Evolutionary conservation across 2,888 invertebrate species (phyloP), one percentile per base, ranked within the genome.

Genomic region (Penaeus monodon): DNA sequence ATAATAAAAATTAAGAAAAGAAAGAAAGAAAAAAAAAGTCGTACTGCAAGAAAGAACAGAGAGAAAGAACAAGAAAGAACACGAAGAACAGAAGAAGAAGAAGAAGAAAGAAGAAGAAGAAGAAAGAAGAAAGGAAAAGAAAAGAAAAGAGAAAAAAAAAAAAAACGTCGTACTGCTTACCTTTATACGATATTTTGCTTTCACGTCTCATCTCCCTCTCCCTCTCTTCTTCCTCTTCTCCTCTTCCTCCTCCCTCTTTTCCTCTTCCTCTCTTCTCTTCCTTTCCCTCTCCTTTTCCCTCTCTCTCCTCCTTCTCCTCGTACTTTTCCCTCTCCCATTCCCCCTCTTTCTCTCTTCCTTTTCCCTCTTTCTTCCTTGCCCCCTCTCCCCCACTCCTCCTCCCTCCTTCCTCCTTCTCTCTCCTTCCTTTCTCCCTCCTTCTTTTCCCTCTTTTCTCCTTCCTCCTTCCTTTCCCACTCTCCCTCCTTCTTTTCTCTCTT

Each of bases 81-180:
- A 33, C 27, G 57, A 38, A 64, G 64, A 38, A 33, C 1, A 64
- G 10, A 65, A 24, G 27, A 64, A 38, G 33, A 38, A 33, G 33
- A 22, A 38, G 38, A 33, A 65, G 24, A 24, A 65, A 38, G 24
- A 33, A n/a, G 38, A 33, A 64, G 33, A 64, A 24, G 33, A 66
- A 65, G 65, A 65, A 38, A 33, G 33, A 38, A 80, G 80, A 66
- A 38, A 66, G 80, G 65, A 38, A 38, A 64, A 64, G 79, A 79
- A 57, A 49, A 77, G 27, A 0, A 49, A 49, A 44, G 44, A 76
- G 29, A 78, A 78, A 57, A 78, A 38, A 57, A 78, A 78, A 14
- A 49, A 49, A n/a, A 73, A 73, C 29, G 33, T 3, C 3, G 33
- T 33, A 33, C 33, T 1, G 3, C 49, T 24, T 4, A n/a, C 27